Base-by-base conservation (phyloP, 1,140 invertebrate species). In the Cotesia typhae region DNA sequence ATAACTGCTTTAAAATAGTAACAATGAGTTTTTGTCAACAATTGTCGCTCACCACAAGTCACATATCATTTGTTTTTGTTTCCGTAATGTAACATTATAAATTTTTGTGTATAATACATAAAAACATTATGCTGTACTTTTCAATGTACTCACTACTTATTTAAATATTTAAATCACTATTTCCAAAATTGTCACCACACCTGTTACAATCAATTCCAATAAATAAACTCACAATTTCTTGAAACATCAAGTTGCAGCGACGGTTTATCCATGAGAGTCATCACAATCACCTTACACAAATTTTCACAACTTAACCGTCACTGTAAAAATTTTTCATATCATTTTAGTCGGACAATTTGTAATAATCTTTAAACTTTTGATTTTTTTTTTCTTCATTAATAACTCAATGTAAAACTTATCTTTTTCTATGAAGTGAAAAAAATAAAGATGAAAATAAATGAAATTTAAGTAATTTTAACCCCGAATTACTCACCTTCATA, bases 401-500 rank as follows among this genome's bases (percentile, higher is more conserved):
- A 9, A 10, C 17, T 28, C 20, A 36, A n/a, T 65, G 6, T 38
- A 4, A 7, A 14, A 65, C 28, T 28, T 28, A 28, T 28, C 28
- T 28, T 28, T 28, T 28, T 28, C 28, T 28, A 28, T 28, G 2
- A 28, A 28, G 28, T 28, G 41, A 47, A 52, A 10, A 37, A 37
- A 67, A 12, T 35, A 35, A 7, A 4, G 4, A 36, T 55, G 37
- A 2, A 52, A 36, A 20, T 20, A 10, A 51, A 4, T 9, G 10
- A 7, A 28, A 66, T 41, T n/a, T n/a, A 20, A 20, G 28, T 51
- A 66, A 66, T 51, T 66, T 66, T 52, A 28, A 20, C 20, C 66
- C 66, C 66, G 52, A 59, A 76, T 76, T 79, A 76, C 78, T 77
- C 69, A 63, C 69, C 57, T 63, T n/a, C 6, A 55, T 71, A 53